Conservation (phyloP, 2,888 invertebrate species). For the Caenorhabditis sp. region DNA sequence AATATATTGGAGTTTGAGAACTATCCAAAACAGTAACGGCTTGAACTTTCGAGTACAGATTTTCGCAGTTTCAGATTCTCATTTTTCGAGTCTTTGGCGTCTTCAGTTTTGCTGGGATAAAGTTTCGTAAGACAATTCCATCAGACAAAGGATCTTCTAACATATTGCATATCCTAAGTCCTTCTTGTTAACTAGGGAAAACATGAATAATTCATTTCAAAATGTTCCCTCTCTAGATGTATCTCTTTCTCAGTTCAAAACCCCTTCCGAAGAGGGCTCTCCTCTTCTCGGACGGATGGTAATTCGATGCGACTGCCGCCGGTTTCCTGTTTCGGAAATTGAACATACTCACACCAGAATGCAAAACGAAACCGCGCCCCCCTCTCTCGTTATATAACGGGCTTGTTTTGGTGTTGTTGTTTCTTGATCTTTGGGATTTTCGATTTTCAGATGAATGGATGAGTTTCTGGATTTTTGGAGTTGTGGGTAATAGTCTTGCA, state of each 20-base stretch:
- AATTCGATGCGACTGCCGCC: conserved; percentile 53
- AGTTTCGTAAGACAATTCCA: too few species aligned
- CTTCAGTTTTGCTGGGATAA: too few species aligned
- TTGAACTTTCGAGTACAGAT: too few species aligned
- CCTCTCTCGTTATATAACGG: background rate
- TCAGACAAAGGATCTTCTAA: too few species aligned
- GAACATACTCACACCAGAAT: conserved; percentile 54
- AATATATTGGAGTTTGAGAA: too few species aligned
- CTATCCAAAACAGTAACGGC: too few species aligned
- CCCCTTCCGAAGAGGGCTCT: conserved; percentile 17
- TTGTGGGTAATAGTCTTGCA: too few species aligned
- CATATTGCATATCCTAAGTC: background rate
- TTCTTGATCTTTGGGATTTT: background rate
- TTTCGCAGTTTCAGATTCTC: too few species aligned
- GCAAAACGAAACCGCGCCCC: conserved; percentile 23
- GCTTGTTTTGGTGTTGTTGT: conserved; percentile 12
- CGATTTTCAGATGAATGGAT: too few species aligned
- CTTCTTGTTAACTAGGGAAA: conserved; percentile 9
- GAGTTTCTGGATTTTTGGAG: too few species aligned
- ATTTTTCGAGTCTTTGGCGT: too few species aligned
- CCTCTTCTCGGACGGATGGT: conserved; percentile 36
- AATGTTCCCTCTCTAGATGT: conserved; percentile 44
- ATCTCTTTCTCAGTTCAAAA: conserved; percentile 20
- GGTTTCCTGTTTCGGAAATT: conserved; percentile 63
- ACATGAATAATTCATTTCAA: conserved; percentile 55